Conservation (phyloP, 2,888 invertebrate genomes). For the Leptinotarsa peninsularis region DNA sequence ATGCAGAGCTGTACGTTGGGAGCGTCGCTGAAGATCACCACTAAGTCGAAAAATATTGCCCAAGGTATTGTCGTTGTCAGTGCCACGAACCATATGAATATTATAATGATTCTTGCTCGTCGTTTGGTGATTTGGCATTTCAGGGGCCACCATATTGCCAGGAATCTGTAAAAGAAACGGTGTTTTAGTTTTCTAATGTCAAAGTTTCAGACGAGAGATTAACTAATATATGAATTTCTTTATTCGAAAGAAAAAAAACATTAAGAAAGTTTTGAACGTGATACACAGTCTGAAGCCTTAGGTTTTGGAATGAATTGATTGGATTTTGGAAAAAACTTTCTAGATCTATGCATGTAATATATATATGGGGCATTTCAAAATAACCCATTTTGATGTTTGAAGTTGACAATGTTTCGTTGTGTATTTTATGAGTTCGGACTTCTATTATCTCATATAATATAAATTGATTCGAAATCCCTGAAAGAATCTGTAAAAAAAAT, state of each 20-base stretch:
- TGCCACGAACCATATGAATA: conserved; percentile 91
- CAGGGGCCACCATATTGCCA: conserved; percentile 95
- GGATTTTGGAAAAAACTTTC: no score
- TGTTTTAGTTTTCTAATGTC: neutral
- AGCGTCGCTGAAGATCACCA: conserved; percentile 78
- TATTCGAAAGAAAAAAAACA: neutral
- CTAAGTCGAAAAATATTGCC: conserved; percentile 90
- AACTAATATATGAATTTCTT: neutral
- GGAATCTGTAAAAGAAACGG: conserved; percentile 80
- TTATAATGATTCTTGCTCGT: conserved; percentile 87
- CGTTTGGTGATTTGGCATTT: conserved; percentile 91
- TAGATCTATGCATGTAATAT: no score
- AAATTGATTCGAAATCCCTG: no score
- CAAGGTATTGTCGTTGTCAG: conserved; percentile 88
- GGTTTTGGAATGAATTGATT: no score
- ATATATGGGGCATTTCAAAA: no score
- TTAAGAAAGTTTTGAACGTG: no score
- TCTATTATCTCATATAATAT: no score
- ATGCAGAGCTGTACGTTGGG: conserved; percentile 82
- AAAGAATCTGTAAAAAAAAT: no score
- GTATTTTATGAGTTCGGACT: no score
- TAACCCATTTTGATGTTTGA: no score
- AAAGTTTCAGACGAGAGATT: neutral
- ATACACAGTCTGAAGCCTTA: no score
- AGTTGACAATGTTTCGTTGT: no score